Conservation (phyloP, 2,797 vertebrate genomes). For the Mormyrus hasselquistii region DNA sequence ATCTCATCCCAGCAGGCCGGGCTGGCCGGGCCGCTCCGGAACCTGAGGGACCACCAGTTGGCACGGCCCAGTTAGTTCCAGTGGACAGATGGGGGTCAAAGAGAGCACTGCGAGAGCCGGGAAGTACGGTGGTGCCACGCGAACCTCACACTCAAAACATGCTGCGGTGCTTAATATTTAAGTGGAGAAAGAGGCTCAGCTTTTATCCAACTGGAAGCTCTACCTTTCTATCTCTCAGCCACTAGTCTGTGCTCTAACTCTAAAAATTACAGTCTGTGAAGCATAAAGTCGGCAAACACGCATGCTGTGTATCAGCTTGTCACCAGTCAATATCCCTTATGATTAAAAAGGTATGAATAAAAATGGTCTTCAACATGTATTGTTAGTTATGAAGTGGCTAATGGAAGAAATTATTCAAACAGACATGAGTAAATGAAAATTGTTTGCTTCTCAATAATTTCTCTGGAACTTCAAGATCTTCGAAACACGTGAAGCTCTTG, state of each 20-base stretch:
- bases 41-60: conserved; percentile 52
- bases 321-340: neutral
- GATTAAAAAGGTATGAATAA: neutral
- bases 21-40: conserved; percentile 62
- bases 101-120: neutral
- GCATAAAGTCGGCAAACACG: neutral
- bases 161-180: neutral
- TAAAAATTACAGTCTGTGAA: conserved; percentile 46
- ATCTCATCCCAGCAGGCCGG: conserved; percentile 80
- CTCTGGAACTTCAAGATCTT: neutral
- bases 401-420: neutral
- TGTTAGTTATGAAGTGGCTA: neutral
- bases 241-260: conserved; percentile 84
- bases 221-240: conserved; percentile 45
- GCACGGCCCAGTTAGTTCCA: neutral
- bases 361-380: neutral
- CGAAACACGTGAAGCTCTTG: neutral
- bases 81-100: neutral
- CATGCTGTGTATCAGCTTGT: neutral
- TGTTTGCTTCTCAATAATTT: neutral
- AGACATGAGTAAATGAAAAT: neutral
- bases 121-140: neutral
- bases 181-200: neutral
- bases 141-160: neutral
- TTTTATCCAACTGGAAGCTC: conserved; percentile 12